phyloP scores from a whole-genome alignment of 2,888 invertebrate species.

The Micoletzkya japonica region DNA sequence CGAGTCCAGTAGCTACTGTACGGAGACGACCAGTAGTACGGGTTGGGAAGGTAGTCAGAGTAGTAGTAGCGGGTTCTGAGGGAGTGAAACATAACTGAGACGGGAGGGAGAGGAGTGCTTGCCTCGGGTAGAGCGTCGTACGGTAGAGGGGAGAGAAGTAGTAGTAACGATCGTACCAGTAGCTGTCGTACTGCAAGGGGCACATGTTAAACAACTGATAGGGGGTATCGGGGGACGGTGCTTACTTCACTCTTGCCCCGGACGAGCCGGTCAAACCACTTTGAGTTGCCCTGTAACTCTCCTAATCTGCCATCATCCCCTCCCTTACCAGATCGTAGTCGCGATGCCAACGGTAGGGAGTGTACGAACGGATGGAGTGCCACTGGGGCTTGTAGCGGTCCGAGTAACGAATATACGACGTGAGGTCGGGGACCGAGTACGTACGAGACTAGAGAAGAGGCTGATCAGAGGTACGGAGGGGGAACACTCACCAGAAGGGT shows the following conservation, averaged over 20 bases:
- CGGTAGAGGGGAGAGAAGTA: conserved; percentile 50
- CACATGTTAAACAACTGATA: not conserved
- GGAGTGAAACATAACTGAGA: not conserved
- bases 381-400: conserved; percentile 54
- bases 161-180: conserved; percentile 59
- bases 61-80: conserved; percentile 19
- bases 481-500: conserved; percentile 13
- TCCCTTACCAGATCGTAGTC: conserved; percentile 47
- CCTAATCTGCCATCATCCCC: not conserved
- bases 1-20: conserved; percentile 55
- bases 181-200: conserved; percentile 50
- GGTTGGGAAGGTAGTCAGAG: conserved; percentile 54
- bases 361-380: conserved; percentile 46
- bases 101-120: not conserved
- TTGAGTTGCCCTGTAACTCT: conserved; percentile 15
- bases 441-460: conserved; percentile 42
- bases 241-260: conserved; percentile 14
- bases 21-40: conserved; percentile 51
- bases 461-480: not conserved
- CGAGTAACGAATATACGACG: conserved; percentile 45
- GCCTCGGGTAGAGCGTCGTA: conserved; percentile 15
- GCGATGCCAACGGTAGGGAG: conserved; percentile 51
- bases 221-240: conserved; percentile 5
- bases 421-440: conserved; percentile 50
- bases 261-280: conserved; percentile 25